Conservation (phyloP, 2,113 vertebrate genomes). For the Ranitomeya variabilis region DNA sequence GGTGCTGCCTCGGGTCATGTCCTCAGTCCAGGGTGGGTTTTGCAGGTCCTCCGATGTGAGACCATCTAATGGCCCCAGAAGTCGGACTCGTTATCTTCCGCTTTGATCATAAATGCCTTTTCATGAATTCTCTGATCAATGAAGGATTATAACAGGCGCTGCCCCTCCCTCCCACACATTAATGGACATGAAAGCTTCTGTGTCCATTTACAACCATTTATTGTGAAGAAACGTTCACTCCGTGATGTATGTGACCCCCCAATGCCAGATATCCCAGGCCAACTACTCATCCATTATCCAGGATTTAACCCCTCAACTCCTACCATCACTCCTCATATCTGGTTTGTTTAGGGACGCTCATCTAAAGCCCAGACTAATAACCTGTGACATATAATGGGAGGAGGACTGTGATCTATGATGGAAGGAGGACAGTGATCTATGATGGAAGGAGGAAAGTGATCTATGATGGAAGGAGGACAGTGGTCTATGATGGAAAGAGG, state of each 20-base stretch:
- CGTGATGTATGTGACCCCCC: neutral
- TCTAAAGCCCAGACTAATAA: too few species aligned
- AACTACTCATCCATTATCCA: neutral
- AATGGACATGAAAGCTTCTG: slow-evolving; percentile 37
- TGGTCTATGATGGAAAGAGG: too few species aligned
- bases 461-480: too few species aligned
- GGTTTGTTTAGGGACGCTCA: too few species aligned
- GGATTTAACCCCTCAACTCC: slow-evolving; percentile 11
- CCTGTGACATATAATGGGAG: too few species aligned
- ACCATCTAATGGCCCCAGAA: neutral
- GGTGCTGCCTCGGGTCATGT: neutral
- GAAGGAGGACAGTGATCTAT: too few species aligned
- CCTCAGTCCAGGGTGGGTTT: neutral
- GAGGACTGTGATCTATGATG: too few species aligned
- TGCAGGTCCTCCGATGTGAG: neutral
- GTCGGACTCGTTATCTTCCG: neutral
- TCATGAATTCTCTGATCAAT: slow-evolving; percentile 33
- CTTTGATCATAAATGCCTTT: slow-evolving; percentile 38
- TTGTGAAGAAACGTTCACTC: slow-evolving; percentile 12
- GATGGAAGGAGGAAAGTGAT: too few species aligned
- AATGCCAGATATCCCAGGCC: neutral
- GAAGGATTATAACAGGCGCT: neutral
- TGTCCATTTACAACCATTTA: slow-evolving; percentile 23
- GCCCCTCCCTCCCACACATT: neutral
- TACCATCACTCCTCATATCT: neutral